Conservation (phyloP, 2,888 invertebrate species). For the Epirrhoe tristata region DNA sequence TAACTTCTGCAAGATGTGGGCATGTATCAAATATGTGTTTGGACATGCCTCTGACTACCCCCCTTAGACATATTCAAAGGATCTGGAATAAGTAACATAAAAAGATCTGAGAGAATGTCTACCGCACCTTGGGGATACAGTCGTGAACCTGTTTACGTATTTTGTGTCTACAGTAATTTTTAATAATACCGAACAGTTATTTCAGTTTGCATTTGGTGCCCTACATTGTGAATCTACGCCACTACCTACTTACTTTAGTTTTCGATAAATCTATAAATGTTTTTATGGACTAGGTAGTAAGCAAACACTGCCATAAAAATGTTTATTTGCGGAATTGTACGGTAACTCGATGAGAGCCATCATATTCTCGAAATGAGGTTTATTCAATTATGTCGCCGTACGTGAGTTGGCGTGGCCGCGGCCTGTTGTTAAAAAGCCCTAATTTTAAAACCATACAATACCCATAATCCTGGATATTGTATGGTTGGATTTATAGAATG, state of each 20-base stretch:
- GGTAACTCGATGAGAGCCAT: slow-evolving; percentile 63
- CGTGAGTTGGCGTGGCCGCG: slow-evolving; percentile 69
- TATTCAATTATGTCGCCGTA: slow-evolving; percentile 71
- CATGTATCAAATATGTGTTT: too few species aligned
- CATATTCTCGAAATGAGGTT: slow-evolving; percentile 69
- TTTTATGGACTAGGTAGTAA: slow-evolving; percentile 19
- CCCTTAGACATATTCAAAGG: too few species aligned
- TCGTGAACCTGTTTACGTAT: too few species aligned
- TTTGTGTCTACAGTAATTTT: neutral
- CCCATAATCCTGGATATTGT: slow-evolving; percentile 19
- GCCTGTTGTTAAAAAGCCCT: slow-evolving; percentile 50
- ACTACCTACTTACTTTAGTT: neutral
- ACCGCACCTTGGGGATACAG: too few species aligned
- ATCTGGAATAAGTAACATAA: too few species aligned
- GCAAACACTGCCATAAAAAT: slow-evolving; percentile 58
- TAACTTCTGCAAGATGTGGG: too few species aligned
- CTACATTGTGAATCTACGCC: neutral
- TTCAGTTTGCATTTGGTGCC: neutral
- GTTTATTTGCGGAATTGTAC: slow-evolving; percentile 59
- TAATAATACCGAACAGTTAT: neutral
- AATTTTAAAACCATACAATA: slow-evolving; percentile 57
- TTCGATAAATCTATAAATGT: neutral
- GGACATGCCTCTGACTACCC: too few species aligned
- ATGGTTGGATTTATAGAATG: too few species aligned
- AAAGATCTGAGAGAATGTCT: too few species aligned